Conservation (phyloP, 1,140 invertebrate species). For the Euwallacea similis region DNA sequence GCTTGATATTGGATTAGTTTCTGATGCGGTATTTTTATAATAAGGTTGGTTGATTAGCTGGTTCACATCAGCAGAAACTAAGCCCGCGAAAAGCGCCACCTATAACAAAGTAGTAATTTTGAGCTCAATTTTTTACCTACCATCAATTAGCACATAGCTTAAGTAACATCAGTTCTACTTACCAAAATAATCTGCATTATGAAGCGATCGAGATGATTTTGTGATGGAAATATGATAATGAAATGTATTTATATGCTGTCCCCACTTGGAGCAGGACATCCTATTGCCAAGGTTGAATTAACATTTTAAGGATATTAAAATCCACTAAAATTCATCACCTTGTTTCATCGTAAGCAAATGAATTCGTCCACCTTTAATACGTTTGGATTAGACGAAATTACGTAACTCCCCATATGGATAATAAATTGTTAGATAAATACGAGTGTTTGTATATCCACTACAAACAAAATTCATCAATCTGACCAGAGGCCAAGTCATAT, state of each 20-base stretch:
- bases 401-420: constrained; percentile 20
- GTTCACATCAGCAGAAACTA: constrained; percentile 27
- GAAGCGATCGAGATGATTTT: constrained; percentile 11
- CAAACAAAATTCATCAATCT: constrained; percentile 4
- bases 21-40: constrained; percentile 10
- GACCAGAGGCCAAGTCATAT: constrained; percentile 17
- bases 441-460: constrained; percentile 8
- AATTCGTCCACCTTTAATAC: constrained; percentile 38
- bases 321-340: constrained; percentile 31
- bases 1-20: constrained; percentile 13
- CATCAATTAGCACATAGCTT: background rate
- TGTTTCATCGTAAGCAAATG: constrained; percentile 19
- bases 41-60: constrained; percentile 23
- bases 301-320: constrained; percentile 28
- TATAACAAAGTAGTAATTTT: constrained; percentile 17
- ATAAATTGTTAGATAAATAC: constrained; percentile 33
- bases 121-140: background rate
- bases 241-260: constrained; percentile 35
- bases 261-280: constrained; percentile 35
- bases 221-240: constrained; percentile 29
- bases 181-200: constrained; percentile 35
- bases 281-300: constrained; percentile 36
- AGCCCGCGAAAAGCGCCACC: constrained; percentile 7
- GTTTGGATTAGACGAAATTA: constrained; percentile 17
- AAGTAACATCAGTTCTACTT: constrained; percentile 12